Conservation (phyloP, 2,113 vertebrate genomes). For the Micronycteris hirsuta region DNA sequence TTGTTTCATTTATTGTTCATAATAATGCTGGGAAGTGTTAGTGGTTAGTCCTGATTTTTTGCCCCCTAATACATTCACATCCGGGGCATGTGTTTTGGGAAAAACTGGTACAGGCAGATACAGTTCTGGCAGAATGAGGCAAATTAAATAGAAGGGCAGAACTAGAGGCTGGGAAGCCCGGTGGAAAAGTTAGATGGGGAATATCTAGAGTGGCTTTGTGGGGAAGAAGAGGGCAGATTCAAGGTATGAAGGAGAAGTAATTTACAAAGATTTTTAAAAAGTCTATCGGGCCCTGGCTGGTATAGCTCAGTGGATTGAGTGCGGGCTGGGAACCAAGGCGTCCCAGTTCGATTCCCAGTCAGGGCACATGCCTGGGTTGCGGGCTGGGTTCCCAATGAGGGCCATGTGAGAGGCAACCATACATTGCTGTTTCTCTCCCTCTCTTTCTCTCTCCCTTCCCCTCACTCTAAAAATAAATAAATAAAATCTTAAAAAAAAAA, state of each 20-base stretch:
- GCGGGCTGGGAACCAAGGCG: too few relatives aligned
- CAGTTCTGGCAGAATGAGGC: neutral
- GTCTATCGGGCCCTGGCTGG: too few relatives aligned
- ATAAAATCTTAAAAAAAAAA: too few relatives aligned
- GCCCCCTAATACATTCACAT: neutral
- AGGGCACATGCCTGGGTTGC: too few relatives aligned
- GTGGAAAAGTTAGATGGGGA: neutral
- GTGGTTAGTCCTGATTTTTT: neutral
- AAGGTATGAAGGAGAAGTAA: neutral
- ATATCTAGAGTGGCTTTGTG: neutral
- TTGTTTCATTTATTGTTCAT: neutral
- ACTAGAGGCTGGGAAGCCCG: neutral
- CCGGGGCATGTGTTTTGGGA: neutral
- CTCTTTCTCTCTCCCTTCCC: too few relatives aligned
- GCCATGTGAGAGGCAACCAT: too few relatives aligned
- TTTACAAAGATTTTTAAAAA: neutral
- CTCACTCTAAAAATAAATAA: too few relatives aligned
- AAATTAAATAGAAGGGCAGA: neutral
- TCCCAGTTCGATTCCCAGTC: too few relatives aligned
- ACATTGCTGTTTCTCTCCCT: too few relatives aligned
- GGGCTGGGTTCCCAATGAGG: too few relatives aligned
- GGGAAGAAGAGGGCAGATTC: neutral
- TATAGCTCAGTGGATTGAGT: too few relatives aligned
- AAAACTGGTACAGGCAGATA: neutral
- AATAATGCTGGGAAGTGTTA: neutral